Evolutionary conservation across 1,140 invertebrate species (phyloP).

Genomic region (Procambarus clarkii): DNA sequence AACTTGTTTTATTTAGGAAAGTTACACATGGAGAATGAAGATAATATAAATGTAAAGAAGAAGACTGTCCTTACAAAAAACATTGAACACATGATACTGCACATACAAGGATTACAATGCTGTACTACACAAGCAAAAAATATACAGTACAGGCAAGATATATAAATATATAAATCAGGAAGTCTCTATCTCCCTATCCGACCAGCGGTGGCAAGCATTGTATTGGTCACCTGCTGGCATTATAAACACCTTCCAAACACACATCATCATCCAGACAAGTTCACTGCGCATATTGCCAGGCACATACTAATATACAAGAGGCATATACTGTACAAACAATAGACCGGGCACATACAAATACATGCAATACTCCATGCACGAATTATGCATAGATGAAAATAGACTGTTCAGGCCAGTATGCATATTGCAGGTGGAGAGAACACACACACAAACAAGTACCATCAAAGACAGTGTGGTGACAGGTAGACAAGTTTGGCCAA

Average conservation of each 20-base stretch:
- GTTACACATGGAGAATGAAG: neutral
- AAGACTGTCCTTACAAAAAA: slow-evolving; percentile 18
- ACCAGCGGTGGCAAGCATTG: neutral
- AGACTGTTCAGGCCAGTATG: neutral
- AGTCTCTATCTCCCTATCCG: neutral
- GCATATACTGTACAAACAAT: neutral
- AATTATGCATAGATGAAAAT: neutral
- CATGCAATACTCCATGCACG: neutral
- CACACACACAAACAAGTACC: neutral
- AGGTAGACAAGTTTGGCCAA: too few species aligned
- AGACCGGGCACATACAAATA: neutral
- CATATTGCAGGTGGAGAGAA: neutral
- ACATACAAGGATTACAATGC: slow-evolving; percentile 24
- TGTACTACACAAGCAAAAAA: slow-evolving; percentile 20
- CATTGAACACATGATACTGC: neutral
- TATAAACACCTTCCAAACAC: neutral
- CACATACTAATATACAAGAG: neutral
- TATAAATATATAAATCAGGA: slow-evolving; percentile 6
- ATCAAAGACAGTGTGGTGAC: neutral
- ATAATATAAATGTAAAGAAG: neutral
- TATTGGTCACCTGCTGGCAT: neutral
- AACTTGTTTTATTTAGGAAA: neutral
- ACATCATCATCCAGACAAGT: neutral
- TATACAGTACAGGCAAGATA: neutral
- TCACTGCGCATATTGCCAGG: neutral